Evolutionary conservation across 2,113 vertebrate genomes (phyloP), one percentile per base, ranked within the genome.

Genomic region (Euleptes europaea): DNA sequence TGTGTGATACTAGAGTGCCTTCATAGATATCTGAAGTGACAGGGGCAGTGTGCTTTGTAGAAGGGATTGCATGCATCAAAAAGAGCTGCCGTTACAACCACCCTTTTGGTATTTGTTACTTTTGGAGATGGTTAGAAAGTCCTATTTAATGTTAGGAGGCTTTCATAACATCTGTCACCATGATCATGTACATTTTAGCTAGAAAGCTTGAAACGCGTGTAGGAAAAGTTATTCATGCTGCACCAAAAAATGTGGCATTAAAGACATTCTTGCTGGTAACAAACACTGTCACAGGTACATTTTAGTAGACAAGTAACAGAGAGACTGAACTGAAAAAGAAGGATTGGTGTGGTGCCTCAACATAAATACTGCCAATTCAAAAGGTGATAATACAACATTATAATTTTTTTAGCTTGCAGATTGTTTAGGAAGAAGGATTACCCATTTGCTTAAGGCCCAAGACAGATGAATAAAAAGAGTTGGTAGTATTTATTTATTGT

Each of bases 191-290:
- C 31, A 63, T 66, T 84, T 7, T 57, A 33, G 80, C 65, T 83
- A 57, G 23, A 12, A 5, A 40, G 10, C 74, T 78, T 11, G 80
- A 86, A 90, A 49, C 21, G 26, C 65, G 63, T 31, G 9, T 11
- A 12, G 60, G 15, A 44, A 17, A 8, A 9, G 72, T 77, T 70
- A 9, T 74, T 60, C 31, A 4, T 13, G 78, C 6, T 21, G 44
- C 17, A 80, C 74, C 67, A 80, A 47, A 83, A 85, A 86, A 84
- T 8, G 35, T 40, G 23, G n/a, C 40, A 79, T 1, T 83, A 23
- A 78, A 63, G n/a, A n/a, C 0, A 28, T 10, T 21, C n/a, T 35
- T 83, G 57, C 33, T 76, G 42, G 42, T 83, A 71, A 76, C 82
- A 76, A 44, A 66, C 23, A 13, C 44, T 76, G 72, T 76, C 72